phyloP scores from a whole-genome alignment of 2,797 vertebrate genomes.

The Lepus townsendii region DNA sequence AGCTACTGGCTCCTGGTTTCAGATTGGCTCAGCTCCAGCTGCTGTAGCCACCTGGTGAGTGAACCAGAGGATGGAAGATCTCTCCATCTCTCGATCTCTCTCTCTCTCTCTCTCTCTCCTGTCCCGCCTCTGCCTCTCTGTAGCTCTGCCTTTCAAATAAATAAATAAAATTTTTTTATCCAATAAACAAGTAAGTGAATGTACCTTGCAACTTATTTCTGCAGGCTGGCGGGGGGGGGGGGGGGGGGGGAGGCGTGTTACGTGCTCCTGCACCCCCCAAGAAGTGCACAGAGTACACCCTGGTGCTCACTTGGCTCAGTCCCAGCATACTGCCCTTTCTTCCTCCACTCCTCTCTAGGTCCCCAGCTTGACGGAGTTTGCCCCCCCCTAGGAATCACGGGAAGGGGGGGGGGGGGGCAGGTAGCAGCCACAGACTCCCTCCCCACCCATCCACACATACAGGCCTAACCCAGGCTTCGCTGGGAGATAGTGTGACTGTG shows the following conservation, averaged over 20 bases:
- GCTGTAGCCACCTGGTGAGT: too few species aligned
- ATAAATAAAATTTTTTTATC: neutral
- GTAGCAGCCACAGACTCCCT: neutral
- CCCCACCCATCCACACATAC: too few species aligned
- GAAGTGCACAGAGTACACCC: accelerated
- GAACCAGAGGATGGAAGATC: too few species aligned
- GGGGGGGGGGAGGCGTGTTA: too few species aligned
- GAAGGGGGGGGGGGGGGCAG: neutral
- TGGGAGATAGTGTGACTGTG: neutral
- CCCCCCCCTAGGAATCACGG: neutral
- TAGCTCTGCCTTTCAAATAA: too few species aligned
- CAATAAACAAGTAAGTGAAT: neutral
- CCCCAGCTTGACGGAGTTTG: neutral
- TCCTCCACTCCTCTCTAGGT: neutral
- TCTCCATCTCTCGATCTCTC: too few species aligned
- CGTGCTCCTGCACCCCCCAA: neutral
- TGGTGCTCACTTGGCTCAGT: neutral
- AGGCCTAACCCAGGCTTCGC: neutral
- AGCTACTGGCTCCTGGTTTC: too few species aligned
- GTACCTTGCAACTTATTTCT: neutral
- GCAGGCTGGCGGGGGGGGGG: neutral
- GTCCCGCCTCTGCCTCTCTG: too few species aligned
- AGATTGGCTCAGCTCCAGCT: too few species aligned
- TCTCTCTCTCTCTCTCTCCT: too few species aligned
- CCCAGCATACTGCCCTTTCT: neutral